Percentiles rank a stretch among this genome's conserved stretches.
phyloP scores from a whole-genome alignment of 2,888 invertebrate genomes.

The Ichneumoninae sp. region DNA sequence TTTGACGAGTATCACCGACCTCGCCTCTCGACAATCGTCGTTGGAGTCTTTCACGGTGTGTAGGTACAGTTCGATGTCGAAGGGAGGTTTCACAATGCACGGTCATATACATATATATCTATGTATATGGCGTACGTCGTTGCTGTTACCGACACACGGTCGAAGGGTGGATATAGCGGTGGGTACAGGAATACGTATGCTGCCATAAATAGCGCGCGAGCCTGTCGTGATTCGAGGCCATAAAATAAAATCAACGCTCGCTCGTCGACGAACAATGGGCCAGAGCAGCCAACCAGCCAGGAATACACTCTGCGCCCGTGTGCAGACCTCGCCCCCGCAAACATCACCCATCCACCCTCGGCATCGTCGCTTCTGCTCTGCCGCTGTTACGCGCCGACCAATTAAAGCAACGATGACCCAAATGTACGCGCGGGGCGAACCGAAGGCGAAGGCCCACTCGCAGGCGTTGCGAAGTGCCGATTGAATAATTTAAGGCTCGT shows the following conservation, averaged over 20 bases:
- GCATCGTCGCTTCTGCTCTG: slow-evolving; percentile 37
- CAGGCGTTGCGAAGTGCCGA: slow-evolving; percentile 60
- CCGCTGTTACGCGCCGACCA: slow-evolving; percentile 63
- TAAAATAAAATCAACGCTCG: slow-evolving; percentile 70
- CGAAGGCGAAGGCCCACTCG: slow-evolving; percentile 46
- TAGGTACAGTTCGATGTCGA: slow-evolving; percentile 30
- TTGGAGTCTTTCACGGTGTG: slow-evolving; percentile 33
- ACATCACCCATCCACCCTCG: slow-evolving; percentile 33
- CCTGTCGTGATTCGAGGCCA: slow-evolving; percentile 67
- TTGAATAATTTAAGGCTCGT: slow-evolving; percentile 68
- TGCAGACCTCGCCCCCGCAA: slow-evolving; percentile 37
- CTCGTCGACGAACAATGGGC: slow-evolving; percentile 64
- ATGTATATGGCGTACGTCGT: slow-evolving; percentile 20
- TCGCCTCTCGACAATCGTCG: slow-evolving; percentile 19
- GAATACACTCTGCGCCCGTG: slow-evolving; percentile 52
- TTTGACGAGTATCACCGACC: slow-evolving; percentile 37
- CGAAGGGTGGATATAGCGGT: slow-evolving; percentile 42
- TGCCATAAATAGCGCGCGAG: slow-evolving; percentile 64
- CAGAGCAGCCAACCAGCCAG: slow-evolving; percentile 45
- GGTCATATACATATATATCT: background rate
- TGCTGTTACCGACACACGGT: slow-evolving; percentile 42
- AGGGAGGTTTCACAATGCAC: slow-evolving; percentile 30
- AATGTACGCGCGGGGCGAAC: slow-evolving; percentile 60
- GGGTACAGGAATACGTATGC: slow-evolving; percentile 53
- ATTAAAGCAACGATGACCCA: slow-evolving; percentile 71